Conservation (phyloP, 2,797 vertebrate genomes). For the Mastacembelus armatus region DNA sequence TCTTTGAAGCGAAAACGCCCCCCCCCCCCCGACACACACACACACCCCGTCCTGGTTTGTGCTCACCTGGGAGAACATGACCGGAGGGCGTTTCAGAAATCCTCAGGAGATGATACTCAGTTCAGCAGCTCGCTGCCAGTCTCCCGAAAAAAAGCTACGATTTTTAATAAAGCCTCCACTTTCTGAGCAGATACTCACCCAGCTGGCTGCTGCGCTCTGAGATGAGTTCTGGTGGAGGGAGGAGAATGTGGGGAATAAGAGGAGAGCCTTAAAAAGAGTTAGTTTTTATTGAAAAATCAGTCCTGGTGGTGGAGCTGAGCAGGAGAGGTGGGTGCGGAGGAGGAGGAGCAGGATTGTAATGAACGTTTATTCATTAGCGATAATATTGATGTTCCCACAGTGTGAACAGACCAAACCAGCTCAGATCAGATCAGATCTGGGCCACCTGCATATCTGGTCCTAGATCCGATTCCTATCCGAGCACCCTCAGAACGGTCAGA, state of each 20-base stretch:
- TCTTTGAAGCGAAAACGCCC: slow-evolving; percentile 45
- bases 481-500: too few relatives aligned
- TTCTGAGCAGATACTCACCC: slow-evolving; percentile 52
- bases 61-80: slow-evolving; percentile 57
- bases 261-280: slow-evolving; percentile 39
- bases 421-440: too few relatives aligned
- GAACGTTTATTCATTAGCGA: too few relatives aligned
- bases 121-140: slow-evolving; percentile 56
- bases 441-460: too few relatives aligned
- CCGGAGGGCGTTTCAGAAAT: slow-evolving; percentile 55
- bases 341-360: not conserved
- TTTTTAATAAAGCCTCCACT: slow-evolving; percentile 63
- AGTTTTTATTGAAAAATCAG: slow-evolving; percentile 46
- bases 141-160: slow-evolving; percentile 17
- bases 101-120: slow-evolving; percentile 66
- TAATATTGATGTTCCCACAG: too few relatives aligned
- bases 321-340: not conserved
- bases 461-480: too few relatives aligned
- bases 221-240: slow-evolving; percentile 58
- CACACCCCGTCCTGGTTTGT: slow-evolving; percentile 29
- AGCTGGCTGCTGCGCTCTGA: slow-evolving; percentile 16
- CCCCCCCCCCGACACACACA: not conserved
- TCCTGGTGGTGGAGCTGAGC: not conserved
- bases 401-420: too few relatives aligned
- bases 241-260: slow-evolving; percentile 41